Conservation (phyloP, 2,797 vertebrate species). For the Perodicticus potto region DNA sequence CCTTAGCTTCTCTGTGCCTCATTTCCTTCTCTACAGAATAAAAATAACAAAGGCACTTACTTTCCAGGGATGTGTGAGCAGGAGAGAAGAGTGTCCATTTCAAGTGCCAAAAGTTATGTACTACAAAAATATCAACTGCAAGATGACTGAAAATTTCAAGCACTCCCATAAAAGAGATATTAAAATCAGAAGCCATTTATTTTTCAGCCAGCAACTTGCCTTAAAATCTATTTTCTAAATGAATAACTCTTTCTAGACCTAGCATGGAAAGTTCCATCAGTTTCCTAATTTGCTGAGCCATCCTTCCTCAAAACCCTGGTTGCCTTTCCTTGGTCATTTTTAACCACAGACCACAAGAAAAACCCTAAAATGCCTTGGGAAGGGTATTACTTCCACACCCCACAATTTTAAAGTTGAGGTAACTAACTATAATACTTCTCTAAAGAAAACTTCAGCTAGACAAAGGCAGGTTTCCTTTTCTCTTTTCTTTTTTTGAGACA, state of each 20-base stretch:
- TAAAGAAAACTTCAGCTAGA: not conserved
- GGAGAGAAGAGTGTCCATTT: not conserved
- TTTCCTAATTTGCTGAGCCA: conserved; percentile 19
- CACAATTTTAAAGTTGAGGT: not conserved
- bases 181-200: not conserved
- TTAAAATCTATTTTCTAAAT: conserved; percentile 38
- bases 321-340: conserved; percentile 3
- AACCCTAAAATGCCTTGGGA: conserved; percentile 45
- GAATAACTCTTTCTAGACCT: conserved; percentile 5
- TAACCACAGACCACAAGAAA: conserved; percentile 57
- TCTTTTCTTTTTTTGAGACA: too few relatives aligned
- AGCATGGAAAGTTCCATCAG: conserved; percentile 28
- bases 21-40: not conserved
- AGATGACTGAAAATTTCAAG: not conserved
- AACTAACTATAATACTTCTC: not conserved
- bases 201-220: not conserved
- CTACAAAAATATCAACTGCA: not conserved
- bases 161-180: not conserved
- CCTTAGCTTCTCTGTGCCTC: not conserved
- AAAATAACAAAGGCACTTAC: not conserved
- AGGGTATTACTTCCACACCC: not conserved
- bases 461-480: not conserved
- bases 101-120: not conserved
- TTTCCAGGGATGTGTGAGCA: not conserved
- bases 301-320: conserved; percentile 51